Conservation (phyloP, 2,113 vertebrate genomes). For the Pardalotus punctatus region DNA sequence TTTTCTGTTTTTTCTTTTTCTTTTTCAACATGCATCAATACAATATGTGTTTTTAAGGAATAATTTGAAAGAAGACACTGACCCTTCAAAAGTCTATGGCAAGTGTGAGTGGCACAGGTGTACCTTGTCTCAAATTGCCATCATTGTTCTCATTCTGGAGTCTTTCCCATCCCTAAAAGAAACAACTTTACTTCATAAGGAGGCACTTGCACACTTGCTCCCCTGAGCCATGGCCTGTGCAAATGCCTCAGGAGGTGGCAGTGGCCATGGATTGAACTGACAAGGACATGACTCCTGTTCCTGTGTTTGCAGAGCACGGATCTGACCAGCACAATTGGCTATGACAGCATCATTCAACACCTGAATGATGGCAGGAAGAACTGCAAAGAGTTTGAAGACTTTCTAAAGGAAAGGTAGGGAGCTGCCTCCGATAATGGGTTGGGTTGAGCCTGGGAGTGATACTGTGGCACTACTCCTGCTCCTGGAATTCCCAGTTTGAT, state of each 20-base stretch:
- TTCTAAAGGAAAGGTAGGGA: constrained; percentile 92
- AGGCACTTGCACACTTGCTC: not conserved
- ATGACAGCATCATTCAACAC: constrained; percentile 88
- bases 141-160: not conserved
- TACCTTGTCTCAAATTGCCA: not conserved
- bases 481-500: not conserved
- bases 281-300: not conserved
- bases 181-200: not conserved
- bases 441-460: not conserved
- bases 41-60: not conserved
- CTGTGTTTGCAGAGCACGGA: constrained; percentile 78
- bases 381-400: constrained; percentile 96
- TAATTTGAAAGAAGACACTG: not conserved
- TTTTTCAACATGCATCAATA: not conserved
- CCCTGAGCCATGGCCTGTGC: not conserved
- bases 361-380: constrained; percentile 90
- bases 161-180: not conserved
- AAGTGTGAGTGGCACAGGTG: not conserved
- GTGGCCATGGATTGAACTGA: not conserved
- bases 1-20: not conserved
- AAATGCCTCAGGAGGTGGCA: not conserved
- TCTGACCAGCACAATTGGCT: constrained; percentile 84
- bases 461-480: not conserved
- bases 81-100: not conserved
- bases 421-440: accelerated